phyloP scores from a whole-genome alignment of 2,797 vertebrate species.

The Lindbergichthys nudifrons region DNA sequence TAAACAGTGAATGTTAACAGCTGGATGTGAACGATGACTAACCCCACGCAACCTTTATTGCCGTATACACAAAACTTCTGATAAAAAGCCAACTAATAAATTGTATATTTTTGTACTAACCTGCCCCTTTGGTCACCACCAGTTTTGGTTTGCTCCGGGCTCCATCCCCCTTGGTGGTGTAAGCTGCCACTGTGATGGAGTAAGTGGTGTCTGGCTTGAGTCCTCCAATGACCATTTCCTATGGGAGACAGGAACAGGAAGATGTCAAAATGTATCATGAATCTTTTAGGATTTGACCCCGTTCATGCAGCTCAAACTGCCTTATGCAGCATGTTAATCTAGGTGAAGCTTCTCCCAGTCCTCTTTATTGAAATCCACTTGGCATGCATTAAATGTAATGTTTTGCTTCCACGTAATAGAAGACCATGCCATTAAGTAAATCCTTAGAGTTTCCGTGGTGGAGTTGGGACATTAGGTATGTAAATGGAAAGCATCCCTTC shows the following conservation, averaged over 20 bases:
- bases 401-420: constrained; percentile 46
- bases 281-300: constrained; percentile 59
- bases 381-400: constrained; percentile 71
- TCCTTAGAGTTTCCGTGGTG: constrained; percentile 54
- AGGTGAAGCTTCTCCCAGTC: constrained; percentile 50
- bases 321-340: constrained; percentile 59
- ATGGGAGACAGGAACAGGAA: constrained; percentile 49
- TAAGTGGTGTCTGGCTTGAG: constrained; percentile 96
- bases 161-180: constrained; percentile 99
- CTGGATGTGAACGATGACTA: background rate
- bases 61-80: background rate
- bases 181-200: constrained; percentile 97
- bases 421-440: constrained; percentile 69
- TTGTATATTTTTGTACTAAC: constrained; percentile 76
- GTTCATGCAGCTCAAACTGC: constrained; percentile 62
- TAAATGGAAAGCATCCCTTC: constrained; percentile 57
- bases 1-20: background rate
- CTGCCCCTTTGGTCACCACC: constrained; percentile 95
- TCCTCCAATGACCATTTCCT: constrained; percentile 97
- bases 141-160: constrained; percentile 96
- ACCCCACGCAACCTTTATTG: background rate
- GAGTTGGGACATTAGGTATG: constrained; percentile 62
- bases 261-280: constrained; percentile 62
- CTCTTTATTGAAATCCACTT: constrained; percentile 68
- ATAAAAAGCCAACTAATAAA: constrained; percentile 26